These are phyloP conservation scores for Phasia obesa DNA, from an alignment of 2,888 invertebrate genomes.

Conservation along the genomic window DNA sequence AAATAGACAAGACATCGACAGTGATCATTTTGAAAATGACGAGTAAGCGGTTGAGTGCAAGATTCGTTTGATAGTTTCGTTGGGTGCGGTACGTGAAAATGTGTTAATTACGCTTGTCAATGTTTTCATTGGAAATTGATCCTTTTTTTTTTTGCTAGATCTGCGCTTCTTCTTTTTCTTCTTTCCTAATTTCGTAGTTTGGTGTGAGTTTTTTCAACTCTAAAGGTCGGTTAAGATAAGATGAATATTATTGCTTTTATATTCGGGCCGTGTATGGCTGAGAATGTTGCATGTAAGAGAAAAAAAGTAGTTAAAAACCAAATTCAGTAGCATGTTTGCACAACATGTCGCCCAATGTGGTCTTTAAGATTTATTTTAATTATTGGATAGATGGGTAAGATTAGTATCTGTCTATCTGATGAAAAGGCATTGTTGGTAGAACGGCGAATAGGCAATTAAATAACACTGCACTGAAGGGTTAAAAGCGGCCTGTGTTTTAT, in stretches of 20 bases:
- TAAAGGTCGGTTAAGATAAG: slow-evolving; percentile 65
- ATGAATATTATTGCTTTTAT: slow-evolving; percentile 22
- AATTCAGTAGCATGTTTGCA: slow-evolving; percentile 81
- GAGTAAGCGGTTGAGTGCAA: background rate
- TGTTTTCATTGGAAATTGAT: slow-evolving; percentile 73
- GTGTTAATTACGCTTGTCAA: slow-evolving; percentile 73
- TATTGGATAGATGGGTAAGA: slow-evolving; percentile 44
- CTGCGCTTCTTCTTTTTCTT: slow-evolving; percentile 24
- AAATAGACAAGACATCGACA: slow-evolving; percentile 31
- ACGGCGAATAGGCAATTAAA: slow-evolving; percentile 32
- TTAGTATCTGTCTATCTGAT: slow-evolving; percentile 55
- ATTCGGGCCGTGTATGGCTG: background rate
- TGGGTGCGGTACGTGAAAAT: slow-evolving; percentile 69
- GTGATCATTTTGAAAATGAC: slow-evolving; percentile 15
- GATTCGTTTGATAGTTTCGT: background rate
- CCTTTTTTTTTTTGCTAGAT: slow-evolving; percentile 67
- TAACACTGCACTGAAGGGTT: slow-evolving; percentile 53
- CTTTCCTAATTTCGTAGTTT: slow-evolving; percentile 68
- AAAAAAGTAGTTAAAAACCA: slow-evolving; percentile 66
- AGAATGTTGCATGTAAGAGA: slow-evolving; percentile 47
- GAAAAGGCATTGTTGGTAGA: background rate
- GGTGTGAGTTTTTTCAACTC: slow-evolving; percentile 70
- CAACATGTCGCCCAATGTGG: slow-evolving; percentile 81
- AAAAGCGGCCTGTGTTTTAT: slow-evolving; percentile 45
- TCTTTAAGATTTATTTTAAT: slow-evolving; percentile 69